Percentiles rank a stretch among this genome's conserved stretches.
Conservation (phyloP, 1,140 invertebrate species). For the Hyphantria cunea region DNA sequence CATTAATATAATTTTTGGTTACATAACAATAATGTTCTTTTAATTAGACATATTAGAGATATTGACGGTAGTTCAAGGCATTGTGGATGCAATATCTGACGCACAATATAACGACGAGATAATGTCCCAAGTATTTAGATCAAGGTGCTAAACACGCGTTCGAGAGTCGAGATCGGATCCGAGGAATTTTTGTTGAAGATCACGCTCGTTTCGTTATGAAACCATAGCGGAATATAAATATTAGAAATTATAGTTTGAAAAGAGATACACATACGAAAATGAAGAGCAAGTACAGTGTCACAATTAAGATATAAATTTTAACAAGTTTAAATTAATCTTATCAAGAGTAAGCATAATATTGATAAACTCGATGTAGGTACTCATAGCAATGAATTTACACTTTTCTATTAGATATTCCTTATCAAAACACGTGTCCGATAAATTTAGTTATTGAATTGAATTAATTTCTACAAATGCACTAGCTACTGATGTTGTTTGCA, state of each 20-base stretch:
- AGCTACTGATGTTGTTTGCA: too few species aligned
- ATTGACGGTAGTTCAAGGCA: conserved; percentile 36
- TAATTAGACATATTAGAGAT: conserved; percentile 23
- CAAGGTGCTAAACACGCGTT: conserved; percentile 76
- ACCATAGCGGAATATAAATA: conserved; percentile 35
- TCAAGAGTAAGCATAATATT: not conserved
- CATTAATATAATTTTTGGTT: not conserved
- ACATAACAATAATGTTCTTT: conserved; percentile 21
- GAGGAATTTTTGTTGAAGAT: conserved; percentile 68
- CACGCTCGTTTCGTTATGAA: conserved; percentile 54
- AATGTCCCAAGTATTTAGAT: conserved; percentile 79
- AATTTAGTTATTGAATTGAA: too few species aligned
- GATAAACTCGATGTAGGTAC: not conserved
- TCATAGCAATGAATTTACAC: not conserved
- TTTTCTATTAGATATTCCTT: not conserved
- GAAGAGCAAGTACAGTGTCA: too few species aligned
- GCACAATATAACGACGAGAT: conserved; percentile 57
- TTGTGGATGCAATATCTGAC: conserved; percentile 45
- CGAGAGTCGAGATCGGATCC: conserved; percentile 66
- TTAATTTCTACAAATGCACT: not conserved
- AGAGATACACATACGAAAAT: conserved; percentile 8
- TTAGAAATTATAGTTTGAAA: conserved; percentile 24
- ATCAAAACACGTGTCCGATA: not conserved
- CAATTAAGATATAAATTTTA: not conserved
- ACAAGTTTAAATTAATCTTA: not conserved